Evolutionary conservation across 2,888 invertebrate species (phyloP), one percentile per base, ranked within the genome.

Genomic region (Trachelus tabidus): DNA sequence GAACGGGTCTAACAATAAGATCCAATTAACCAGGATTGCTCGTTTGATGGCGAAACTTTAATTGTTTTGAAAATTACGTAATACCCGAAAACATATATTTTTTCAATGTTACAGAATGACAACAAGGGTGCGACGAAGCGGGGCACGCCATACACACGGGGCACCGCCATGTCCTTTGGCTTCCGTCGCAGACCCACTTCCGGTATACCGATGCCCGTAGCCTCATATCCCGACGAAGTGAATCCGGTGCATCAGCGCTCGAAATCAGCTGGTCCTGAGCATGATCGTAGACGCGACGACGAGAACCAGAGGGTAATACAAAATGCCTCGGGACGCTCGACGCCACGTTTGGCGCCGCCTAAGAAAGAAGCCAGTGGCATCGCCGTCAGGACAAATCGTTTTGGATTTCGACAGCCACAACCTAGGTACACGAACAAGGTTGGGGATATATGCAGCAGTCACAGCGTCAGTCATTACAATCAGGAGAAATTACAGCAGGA

Each of bases 161-260:
- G 97, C 76, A 95, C 96, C 82, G 95, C 96, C 79, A 96, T 96
- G 89, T 96, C 97, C 73, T 97, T 97, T 91, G 97, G 97, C 75
- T 97, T 97, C 92, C 95, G 96, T 76, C 94, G 95, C 80, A 94
- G 95, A 78, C 94, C 94, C 73, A 89, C 92, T 71, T 92, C 93
- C 68, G 93, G 93, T 75, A 93, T 91, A 77, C 92, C 91, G 73
- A 90, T 89, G 80, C 89, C 91, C 76, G 81, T 90, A 84, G 80
- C 86, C 37, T 82, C 80, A 33, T 40, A 85, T 12, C 34, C 69
- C 11, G 68, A 77, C n/a, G 87, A 81, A 84, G 83, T 81, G 85
- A 90, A 79, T 83, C 88, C 89, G n/a, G 89, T 91, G 1, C 91
- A 92, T 69, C 92, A 91, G 31, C 91, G 93, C 73, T 93, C 93